Evolutionary conservation across 1,140 invertebrate genomes (phyloP), one percentile per base, ranked within the genome.

Genomic region (Platorchestia sp.): DNA sequence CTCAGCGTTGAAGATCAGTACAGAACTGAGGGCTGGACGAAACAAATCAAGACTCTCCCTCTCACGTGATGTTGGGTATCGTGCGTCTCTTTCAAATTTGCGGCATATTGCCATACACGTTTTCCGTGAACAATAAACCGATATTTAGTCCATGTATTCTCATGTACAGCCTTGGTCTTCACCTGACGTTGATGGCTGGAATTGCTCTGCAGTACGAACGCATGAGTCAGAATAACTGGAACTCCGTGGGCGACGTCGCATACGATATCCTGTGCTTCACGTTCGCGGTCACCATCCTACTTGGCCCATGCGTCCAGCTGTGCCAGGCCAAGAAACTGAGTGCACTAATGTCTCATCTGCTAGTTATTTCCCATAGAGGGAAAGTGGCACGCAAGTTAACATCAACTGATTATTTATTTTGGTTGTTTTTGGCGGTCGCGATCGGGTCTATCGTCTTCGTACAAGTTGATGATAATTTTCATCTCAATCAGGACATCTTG

Each of bases 381-480:
- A 44, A 93, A 40, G 43, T 93, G 44, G 91, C 91, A 6, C 22
- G 40, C 19, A 45, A 36, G 44, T 40, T 40, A 41, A 41, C 91
- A 14, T 93, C 91, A n/a, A 45, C 36, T n/a, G 91, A 93, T 93
- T 44, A 40, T 44, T 45, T 47, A 40, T 93, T 45, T 93, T 93
- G 91, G 43, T 93, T 40, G 14, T 93, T 93, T 40, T 10, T 93
- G 43, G 91, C 91, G 0, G 43, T 44, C 6, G 91, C 91, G 0
- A 40, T 93, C 14, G 91, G 91, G 14, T 45, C 91, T 0, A 93
- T 93, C 40, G 91, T 47, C 44, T 93, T 93, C 36, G 91, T 47
- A 0, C 91, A 93, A 45, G 45, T 93, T 10, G 91, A 93, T 47
- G 91, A 93, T 45, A 19, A 93, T 93, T 93, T 93, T 47, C 91